Evolutionary conservation across 2,888 invertebrate species (phyloP).

Genomic region (Xanthorhoe designata): DNA sequence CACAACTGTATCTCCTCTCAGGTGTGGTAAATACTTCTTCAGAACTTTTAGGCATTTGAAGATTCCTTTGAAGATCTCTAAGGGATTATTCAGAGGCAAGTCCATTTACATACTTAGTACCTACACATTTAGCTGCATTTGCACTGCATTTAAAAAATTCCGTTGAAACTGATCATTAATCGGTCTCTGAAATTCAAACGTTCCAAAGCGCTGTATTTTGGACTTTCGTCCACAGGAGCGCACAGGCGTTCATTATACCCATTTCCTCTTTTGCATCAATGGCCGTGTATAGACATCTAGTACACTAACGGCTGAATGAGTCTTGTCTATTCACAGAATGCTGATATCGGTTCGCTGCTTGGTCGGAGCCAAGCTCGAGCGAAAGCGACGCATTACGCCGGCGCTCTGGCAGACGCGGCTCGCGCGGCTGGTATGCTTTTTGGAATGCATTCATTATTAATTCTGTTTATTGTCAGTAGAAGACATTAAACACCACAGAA

Average conservation of each 20-base stretch:
- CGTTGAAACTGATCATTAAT: neutral
- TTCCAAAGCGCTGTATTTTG: neutral
- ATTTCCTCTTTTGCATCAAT: constrained; percentile 1
- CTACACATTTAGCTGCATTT: no score
- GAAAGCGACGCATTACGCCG: constrained; percentile 83
- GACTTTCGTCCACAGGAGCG: neutral
- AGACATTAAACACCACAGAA: no score
- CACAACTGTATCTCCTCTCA: no score
- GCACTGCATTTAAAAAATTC: neutral
- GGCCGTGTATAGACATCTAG: neutral
- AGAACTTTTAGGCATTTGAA: no score
- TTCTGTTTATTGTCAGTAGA: neutral
- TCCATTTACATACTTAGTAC: no score
- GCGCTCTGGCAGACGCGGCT: constrained; percentile 81
- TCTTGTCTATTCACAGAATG: constrained; percentile 54
- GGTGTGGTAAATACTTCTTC: no score
- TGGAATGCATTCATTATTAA: neutral
- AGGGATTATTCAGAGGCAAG: no score
- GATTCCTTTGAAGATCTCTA: no score
- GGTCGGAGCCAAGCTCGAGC: constrained; percentile 83
- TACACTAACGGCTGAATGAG: neutral
- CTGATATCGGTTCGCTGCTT: constrained; percentile 81
- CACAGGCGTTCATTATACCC: neutral
- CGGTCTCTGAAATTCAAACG: neutral
- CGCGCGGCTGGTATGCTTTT: constrained; percentile 71